Conservation (phyloP, 2,113 vertebrate species). For the Anser cygnoides region DNA sequence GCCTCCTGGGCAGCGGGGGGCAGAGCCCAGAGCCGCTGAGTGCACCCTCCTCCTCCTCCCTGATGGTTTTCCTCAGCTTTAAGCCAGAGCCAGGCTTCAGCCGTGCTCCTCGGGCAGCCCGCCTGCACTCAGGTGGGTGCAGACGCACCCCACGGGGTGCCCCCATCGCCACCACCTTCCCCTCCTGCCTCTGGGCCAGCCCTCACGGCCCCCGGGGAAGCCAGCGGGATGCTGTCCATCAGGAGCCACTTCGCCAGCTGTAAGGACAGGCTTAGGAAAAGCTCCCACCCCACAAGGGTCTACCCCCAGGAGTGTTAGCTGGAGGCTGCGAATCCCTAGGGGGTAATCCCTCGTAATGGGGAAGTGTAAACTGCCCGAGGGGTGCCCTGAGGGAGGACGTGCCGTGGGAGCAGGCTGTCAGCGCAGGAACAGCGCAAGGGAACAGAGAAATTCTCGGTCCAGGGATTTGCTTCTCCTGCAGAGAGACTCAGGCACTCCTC, state of each 20-base stretch:
- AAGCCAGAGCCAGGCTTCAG: not conserved
- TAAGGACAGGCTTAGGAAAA: not conserved
- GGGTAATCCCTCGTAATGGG: not conserved
- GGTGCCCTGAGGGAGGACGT: not conserved
- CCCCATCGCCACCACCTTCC: rapidly evolving
- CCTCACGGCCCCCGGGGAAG: not conserved
- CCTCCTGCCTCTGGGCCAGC: not conserved
- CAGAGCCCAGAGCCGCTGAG: not conserved
- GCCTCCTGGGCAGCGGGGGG: too few species aligned
- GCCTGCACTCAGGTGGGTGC: not conserved
- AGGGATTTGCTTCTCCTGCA: not conserved
- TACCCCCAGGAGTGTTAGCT: not conserved
- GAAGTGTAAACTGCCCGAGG: not conserved
- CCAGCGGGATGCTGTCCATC: not conserved
- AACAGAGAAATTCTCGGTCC: not conserved
- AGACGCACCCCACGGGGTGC: not conserved
- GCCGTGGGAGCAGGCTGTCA: not conserved
- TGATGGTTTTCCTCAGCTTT: not conserved
- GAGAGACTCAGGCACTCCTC: not conserved
- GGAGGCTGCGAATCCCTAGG: not conserved
- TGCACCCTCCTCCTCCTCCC: too few species aligned
- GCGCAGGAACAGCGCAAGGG: not conserved
- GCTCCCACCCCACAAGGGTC: not conserved
- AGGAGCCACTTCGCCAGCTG: too few species aligned
- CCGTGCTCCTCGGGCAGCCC: not conserved